Evolutionary conservation across 2,888 invertebrate species (phyloP), one percentile per base, ranked within the genome.

Genomic region (Saturnia pavonia): DNA sequence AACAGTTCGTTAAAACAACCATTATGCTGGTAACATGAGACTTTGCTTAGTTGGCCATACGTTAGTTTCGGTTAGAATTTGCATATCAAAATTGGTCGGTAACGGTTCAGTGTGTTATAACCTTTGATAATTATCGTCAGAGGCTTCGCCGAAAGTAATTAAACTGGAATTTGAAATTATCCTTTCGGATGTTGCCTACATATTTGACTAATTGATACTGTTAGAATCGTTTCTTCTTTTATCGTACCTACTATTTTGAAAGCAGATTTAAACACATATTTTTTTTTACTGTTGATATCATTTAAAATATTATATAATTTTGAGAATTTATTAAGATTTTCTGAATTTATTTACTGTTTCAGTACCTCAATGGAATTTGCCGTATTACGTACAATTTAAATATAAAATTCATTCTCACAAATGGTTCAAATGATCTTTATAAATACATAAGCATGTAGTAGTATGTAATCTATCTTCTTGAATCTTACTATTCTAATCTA

Each of bases 51-150:
- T 74, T 76, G 74, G 69, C 72, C 75, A 73, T 77, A 70, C 72
- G 70, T 71, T 68, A 74, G 68, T 69, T 67, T 73, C 81, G 81
- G 81, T 82, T 82, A 79, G 72, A 82, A 85, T 85, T 86, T 84
- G 81, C 80, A 85, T 84, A 81, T 82, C 74, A 73, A 79, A 82
- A 80, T 79, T 78, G 75, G 76, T 70, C 71, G 72, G 75, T 72
- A 75, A 79, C 76, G 74, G 75, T 75, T 70, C 76, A 72, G 69
- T 72, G 70, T 70, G 75, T 70, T 76, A 75, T 73, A 63, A 74
- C 73, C 72, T 73, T 74, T 76, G 70, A 74, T 77, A 78, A 77
- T 80, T 75, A 78, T 75, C 74, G 75, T 72, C 75, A 74, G 72
- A 73, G 74, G 72, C 75, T 77, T 72, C 75, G 77, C 80, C 78